Conservation (phyloP, 2,113 vertebrate species). For the Alligator sinensis region DNA sequence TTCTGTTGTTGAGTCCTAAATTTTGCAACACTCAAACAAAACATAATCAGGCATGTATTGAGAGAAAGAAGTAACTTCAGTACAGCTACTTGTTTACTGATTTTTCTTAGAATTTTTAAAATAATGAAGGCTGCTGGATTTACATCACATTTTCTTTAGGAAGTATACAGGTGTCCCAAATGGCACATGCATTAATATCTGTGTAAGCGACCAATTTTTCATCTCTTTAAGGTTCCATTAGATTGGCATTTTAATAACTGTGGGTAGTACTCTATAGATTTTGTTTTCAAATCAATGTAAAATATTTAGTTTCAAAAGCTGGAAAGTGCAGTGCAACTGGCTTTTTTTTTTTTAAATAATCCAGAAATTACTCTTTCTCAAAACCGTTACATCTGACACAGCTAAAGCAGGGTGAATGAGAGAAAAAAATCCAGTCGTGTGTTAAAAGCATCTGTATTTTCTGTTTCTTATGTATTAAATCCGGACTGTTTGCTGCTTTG, state of each 20-base stretch:
- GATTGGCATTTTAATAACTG: background rate
- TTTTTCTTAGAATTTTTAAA: background rate
- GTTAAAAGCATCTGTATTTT: background rate
- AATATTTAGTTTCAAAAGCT: background rate
- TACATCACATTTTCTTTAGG: background rate
- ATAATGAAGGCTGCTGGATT: background rate
- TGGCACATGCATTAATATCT: background rate
- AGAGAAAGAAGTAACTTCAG: background rate
- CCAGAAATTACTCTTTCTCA: background rate
- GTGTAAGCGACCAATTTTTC: background rate
- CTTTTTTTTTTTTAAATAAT: background rate
- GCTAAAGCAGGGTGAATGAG: background rate
- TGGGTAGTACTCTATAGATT: background rate
- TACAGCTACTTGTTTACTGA: background rate
- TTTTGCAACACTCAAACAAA: background rate
- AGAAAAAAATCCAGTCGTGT: background rate
- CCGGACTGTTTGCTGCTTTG: background rate
- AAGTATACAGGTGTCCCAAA: background rate
- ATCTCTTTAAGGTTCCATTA: background rate
- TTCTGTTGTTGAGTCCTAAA: background rate
- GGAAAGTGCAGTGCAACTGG: background rate
- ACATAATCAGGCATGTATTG: background rate
- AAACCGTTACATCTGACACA: background rate
- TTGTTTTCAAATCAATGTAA: background rate
- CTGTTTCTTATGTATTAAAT: rapidly evolving